Evolutionary conservation across 2,888 invertebrate genomes (phyloP), one percentile per base, ranked within the genome.

Genomic region (Lottia scabra): DNA sequence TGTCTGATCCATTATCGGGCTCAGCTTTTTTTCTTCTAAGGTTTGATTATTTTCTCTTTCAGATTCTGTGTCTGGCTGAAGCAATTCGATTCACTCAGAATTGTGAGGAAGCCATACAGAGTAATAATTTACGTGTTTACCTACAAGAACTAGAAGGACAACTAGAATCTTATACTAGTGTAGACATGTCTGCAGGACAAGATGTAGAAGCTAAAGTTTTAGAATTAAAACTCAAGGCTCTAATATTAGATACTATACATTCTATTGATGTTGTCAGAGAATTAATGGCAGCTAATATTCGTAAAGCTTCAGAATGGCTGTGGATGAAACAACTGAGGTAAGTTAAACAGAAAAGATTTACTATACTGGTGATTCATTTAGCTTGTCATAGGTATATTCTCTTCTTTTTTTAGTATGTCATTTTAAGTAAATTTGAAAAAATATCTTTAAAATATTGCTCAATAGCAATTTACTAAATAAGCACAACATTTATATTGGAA

Each of bases 321-420:
- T 99, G 99, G 99, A 95, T 96, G 89, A 95, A 96, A 89, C 98
- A 98, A 89, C 92, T 99, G 65, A 93, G 96, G 93, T 94, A 89
- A 38, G 69, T 56, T 16, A 8, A 27, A 19, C 27, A 46, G 45
- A 19, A 23, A 19, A 1, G 10, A 23, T 8, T 10, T 64, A 16
- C 48, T 38, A 10, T 63, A n/a, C 10, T 44, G 16, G 26, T 45
- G 10, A 27, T 44, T 26, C 65, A 64, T 23, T 26, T 4, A 15
- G 43, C 44, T 13, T 68, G 15, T 27, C 23, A 16, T 19, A 13
- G 26, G 43, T 26, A 23, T 38, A 38, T 38, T 38, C 5, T 38
- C 10, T 38, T 38, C 38, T 8, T 38, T 38, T 38, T 1, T n/a
- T n/a, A n/a, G n/a, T n/a, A n/a, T n/a, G n/a, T n/a, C n/a, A n/a